These are phyloP conservation scores for Doryteuthis pealeii DNA, from an alignment of 1,140 invertebrate species.

Conservation along the genomic window DNA sequence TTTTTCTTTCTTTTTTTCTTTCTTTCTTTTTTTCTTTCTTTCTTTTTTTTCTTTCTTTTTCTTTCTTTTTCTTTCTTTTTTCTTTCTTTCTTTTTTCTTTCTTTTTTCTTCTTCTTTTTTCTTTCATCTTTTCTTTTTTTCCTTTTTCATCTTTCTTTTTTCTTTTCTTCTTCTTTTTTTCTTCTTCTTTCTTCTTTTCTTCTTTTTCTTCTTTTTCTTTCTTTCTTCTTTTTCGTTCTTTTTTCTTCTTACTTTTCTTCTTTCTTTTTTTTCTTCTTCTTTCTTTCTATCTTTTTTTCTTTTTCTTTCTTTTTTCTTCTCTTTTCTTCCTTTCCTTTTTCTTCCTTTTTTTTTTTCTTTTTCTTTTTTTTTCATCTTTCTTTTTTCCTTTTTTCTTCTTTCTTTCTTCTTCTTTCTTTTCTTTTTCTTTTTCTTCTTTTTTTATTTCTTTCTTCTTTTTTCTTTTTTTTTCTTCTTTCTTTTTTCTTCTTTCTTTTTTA, in stretches of 20 bases:
- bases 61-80: not conserved
- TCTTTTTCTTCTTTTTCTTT: not conserved
- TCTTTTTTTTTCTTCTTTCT: not conserved
- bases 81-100: not conserved
- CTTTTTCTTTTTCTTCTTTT: not conserved
- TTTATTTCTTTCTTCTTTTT: not conserved
- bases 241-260: not conserved
- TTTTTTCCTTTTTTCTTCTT: not conserved
- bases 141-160: not conserved
- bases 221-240: not conserved
- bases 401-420: not conserved
- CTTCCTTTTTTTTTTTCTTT: not conserved
- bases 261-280: not conserved
- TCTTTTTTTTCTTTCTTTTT: not conserved
- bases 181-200: not conserved
- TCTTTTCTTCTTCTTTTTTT: not conserved
- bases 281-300: not conserved
- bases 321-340: conserved; percentile 12
- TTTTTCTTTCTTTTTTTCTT: not conserved
- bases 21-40: not conserved
- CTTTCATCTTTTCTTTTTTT: not conserved
- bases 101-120: not conserved
- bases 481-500: not conserved
- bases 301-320: conserved; percentile 7
- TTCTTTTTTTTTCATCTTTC: not conserved